A percentile compares a stretch with the other conserved stretches of the same genome.
Conservation (phyloP, 2,888 invertebrate genomes). For the Eumerus sabulonum region DNA sequence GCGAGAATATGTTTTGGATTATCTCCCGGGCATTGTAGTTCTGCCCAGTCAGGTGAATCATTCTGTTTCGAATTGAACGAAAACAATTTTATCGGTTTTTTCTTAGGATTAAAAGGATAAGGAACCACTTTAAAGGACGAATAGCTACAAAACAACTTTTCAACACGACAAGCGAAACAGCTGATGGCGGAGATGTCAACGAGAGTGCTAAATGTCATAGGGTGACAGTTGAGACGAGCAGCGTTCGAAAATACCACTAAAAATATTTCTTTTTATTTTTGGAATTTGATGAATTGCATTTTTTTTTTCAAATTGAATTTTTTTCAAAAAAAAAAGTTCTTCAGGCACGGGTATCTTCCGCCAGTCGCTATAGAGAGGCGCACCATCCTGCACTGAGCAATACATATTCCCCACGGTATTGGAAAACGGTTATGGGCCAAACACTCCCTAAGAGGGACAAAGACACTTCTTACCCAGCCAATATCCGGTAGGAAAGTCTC, state of each 20-base stretch:
- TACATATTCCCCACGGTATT: too few species aligned
- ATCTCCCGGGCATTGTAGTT: conserved; percentile 89
- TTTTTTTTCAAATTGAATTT: not conserved
- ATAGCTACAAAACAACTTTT: conserved; percentile 36
- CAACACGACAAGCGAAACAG: conserved; percentile 52
- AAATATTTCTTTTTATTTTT: not conserved
- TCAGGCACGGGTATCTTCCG: too few species aligned
- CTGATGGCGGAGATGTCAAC: conserved; percentile 33
- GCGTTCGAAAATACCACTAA: conserved; percentile 2
- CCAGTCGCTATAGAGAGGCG: too few species aligned
- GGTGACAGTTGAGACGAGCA: not conserved
- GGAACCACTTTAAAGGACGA: not conserved
- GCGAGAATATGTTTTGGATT: conserved; percentile 93
- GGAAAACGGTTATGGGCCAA: not conserved
- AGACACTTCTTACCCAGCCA: too few species aligned
- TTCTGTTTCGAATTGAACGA: conserved; percentile 55
- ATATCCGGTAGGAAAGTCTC: not conserved
- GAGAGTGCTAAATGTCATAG: conserved; percentile 36
- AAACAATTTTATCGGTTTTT: not conserved
- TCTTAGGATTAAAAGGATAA: not conserved
- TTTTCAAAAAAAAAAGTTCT: too few species aligned
- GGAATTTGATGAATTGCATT: not conserved
- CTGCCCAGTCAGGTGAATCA: conserved; percentile 81
- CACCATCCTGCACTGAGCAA: too few species aligned
- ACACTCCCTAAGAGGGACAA: too few species aligned